Base-by-base conservation (phyloP, 2,797 vertebrate genomes). In the Anisognathus igniventris region DNA sequence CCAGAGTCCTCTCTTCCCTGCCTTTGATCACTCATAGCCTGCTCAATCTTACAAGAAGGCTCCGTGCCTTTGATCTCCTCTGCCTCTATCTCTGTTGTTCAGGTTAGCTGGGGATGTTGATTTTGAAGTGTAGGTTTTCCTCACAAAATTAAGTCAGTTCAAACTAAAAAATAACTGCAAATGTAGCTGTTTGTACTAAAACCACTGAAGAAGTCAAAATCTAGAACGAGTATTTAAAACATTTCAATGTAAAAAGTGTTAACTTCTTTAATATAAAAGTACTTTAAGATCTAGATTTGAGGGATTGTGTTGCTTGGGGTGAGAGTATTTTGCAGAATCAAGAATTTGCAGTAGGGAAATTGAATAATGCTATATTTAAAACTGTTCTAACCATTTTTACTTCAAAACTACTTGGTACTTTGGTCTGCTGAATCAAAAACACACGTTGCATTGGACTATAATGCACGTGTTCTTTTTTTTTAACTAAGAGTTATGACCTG, bases 21-120 rank as follows among this genome's bases (percentile, higher is more conserved):
- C 78, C 87, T 96, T 96, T 96, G 96, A 96, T 96, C 96, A 91
- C 68, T 77, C 72, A 61, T 30, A 93, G 35, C 85, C 78, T 95
- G 82, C 87, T 96, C 89, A 90, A 48, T 95, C 85, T 93, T 95
- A 81, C 14, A 7, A 89, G 93, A 86, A 91, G 39, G 14, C 65
- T 91, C 60, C 0, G 6, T 50, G 67, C 60, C 89, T 96, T 96
- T 96, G 95, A 96, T 95, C 92, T 96, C 62, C 33, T 91, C 61
- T 93, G 45, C 16, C 47, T 88, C 75, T 2, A 0, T 85, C 77
- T 84, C 58, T 89, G 42, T 74, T 85, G 39, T 77, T 93, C 61
- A 82, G 78, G 35, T 91, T 93, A 72, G 74, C 72, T 85, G 57
- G 61, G 44, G 44, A 73, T 91, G 74, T 71, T 85, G 68, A 54